phyloP scores from a whole-genome alignment of 2,888 invertebrate species.

The Ormyrus labotus region DNA sequence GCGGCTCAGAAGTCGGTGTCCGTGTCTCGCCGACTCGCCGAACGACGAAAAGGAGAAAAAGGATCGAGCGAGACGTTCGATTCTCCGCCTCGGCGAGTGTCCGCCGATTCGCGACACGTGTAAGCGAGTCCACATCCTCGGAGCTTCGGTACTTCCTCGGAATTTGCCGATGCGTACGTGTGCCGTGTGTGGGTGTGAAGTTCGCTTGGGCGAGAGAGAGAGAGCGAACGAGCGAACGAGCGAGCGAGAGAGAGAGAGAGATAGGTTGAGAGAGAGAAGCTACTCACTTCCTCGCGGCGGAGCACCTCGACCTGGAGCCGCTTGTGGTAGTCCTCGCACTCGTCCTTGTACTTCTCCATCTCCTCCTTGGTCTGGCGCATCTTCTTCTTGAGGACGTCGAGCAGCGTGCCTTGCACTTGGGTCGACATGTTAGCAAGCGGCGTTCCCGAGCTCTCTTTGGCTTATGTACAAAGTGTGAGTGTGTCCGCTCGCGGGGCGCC shows the following conservation, averaged over 20 bases:
- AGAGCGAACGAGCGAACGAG: constrained; percentile 9
- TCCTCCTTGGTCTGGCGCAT: constrained; percentile 99
- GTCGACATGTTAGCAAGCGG: constrained; percentile 83
- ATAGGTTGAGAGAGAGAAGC: too few relatives aligned
- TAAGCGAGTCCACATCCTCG: too few relatives aligned
- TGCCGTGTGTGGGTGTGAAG: not conserved
- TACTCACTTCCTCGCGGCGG: constrained; percentile 98
- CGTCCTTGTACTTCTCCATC: constrained; percentile 98
- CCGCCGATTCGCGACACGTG: too few relatives aligned
- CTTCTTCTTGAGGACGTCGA: constrained; percentile 99
- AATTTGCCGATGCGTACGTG: not conserved
- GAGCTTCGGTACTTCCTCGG: not conserved
- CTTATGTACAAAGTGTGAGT: not conserved
- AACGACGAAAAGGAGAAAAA: too few relatives aligned
- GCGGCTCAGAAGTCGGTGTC: too few relatives aligned
- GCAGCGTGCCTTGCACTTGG: constrained; percentile 93
- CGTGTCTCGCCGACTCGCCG: too few relatives aligned
- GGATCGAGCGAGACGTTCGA: too few relatives aligned
- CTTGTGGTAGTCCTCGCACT: constrained; percentile 96
- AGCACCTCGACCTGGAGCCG: constrained; percentile 96
- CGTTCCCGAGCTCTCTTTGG: not conserved
- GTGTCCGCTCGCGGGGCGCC: not conserved
- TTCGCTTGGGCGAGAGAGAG: not conserved
- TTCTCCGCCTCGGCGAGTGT: too few relatives aligned
- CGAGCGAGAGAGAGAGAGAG: constrained; percentile 38